A percentile compares a stretch with the other conserved stretches of the same genome.
phyloP scores from a whole-genome alignment of 2,797 vertebrate species.

The Enoplosus armatus region DNA sequence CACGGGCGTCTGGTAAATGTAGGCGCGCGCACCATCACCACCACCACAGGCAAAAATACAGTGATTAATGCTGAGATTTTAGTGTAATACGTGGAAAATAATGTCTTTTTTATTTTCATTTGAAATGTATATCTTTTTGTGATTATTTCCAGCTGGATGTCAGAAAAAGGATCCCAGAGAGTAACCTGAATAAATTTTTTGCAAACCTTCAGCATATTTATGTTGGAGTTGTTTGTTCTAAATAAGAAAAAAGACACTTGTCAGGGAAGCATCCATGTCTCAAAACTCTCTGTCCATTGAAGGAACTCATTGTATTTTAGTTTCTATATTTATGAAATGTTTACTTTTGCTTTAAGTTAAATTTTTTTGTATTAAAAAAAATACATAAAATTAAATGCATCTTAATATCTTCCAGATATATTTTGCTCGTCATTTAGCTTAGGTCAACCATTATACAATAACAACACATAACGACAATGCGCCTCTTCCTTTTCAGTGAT shows the following conservation, averaged over 20 bases:
- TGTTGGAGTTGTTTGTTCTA: not conserved
- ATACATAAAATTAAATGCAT: no score
- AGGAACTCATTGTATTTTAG: not conserved
- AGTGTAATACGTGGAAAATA: not conserved
- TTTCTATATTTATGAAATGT: not conserved
- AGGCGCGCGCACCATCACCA: constrained; percentile 28
- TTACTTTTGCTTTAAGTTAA: not conserved
- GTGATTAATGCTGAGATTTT: not conserved
- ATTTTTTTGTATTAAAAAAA: no score
- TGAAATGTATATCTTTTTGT: not conserved
- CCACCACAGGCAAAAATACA: not conserved
- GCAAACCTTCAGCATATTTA: no score
- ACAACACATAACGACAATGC: not conserved
- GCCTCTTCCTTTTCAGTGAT: not conserved
- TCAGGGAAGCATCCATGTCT: not conserved
- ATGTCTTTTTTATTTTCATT: not conserved
- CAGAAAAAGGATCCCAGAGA: not conserved
- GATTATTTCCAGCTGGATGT: no score
- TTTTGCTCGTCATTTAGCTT: not conserved
- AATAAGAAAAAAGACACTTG: not conserved
- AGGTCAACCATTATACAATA: not conserved
- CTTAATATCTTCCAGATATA: not conserved
- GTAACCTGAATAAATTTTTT: no score
- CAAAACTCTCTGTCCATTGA: not conserved
- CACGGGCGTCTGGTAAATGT: constrained; percentile 64